Evolutionary conservation across 2,797 vertebrate species (phyloP).

Genomic region (Hoplostethus mediterraneus): DNA sequence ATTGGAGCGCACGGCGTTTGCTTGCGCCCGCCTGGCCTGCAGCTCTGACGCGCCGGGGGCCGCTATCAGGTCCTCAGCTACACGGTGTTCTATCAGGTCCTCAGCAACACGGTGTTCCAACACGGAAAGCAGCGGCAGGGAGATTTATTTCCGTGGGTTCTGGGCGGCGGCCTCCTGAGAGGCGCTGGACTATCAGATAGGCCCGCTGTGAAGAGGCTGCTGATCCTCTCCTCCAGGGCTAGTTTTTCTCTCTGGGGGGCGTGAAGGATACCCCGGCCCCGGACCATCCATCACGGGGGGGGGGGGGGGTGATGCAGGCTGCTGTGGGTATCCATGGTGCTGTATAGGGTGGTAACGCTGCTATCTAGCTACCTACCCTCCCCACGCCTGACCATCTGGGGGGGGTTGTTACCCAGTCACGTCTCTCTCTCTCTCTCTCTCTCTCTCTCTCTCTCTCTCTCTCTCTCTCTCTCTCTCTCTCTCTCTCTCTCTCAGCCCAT

Average conservation of each 20-base stretch:
- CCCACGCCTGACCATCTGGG: constrained; percentile 58
- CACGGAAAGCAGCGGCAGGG: constrained; percentile 62
- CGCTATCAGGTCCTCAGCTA: constrained; percentile 65
- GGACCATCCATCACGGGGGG: constrained; percentile 75
- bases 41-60: constrained; percentile 28
- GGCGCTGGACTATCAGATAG: constrained; percentile 73
- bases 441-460: neutral
- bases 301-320: constrained; percentile 30
- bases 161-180: constrained; percentile 59
- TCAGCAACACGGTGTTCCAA: constrained; percentile 68
- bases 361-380: constrained; percentile 76
- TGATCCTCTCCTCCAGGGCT: constrained; percentile 74
- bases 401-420: constrained; percentile 49
- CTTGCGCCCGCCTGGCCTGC: constrained; percentile 7
- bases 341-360: constrained; percentile 49
- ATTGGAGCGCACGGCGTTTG: constrained; percentile 31
- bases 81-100: constrained; percentile 71
- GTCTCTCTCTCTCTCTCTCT: constrained; percentile 33
- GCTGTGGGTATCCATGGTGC: constrained; percentile 56
- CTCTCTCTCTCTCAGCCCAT: constrained; percentile 49
- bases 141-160: constrained; percentile 67
- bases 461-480: constrained; percentile 5
- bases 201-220: constrained; percentile 69
- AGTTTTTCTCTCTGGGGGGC: constrained; percentile 66
- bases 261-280: constrained; percentile 75